phyloP scores from a whole-genome alignment of 1,140 invertebrate genomes.

The Caerostris extrusa region DNA sequence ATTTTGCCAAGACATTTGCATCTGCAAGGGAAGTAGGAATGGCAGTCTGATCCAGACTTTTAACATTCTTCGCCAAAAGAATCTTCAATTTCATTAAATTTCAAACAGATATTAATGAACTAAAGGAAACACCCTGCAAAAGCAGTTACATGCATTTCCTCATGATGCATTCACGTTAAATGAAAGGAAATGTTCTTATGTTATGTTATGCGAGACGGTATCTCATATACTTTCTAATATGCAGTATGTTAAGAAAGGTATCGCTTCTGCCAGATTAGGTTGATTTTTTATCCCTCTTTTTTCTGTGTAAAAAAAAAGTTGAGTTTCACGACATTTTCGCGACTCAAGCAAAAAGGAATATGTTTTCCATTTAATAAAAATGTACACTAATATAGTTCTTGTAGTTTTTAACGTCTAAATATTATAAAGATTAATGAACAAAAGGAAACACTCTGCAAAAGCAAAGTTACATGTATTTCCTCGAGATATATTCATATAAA shows the following conservation, averaged over 20 bases:
- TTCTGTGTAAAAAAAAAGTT: no score
- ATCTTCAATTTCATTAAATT: no score
- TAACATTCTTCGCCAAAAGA: no score
- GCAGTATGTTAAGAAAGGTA: constrained; percentile 57
- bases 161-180: not conserved
- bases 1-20: no score
- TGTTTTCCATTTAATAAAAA: no score
- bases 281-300: constrained; percentile 23
- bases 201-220: not conserved
- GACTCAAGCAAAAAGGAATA: no score
- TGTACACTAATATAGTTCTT: no score
- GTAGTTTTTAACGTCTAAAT: not conserved
- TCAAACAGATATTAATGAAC: not conserved
- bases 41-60: no score
- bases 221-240: constrained; percentile 6
- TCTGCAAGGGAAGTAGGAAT: no score
- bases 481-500: not conserved
- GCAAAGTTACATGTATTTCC: not conserved
- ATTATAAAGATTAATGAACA: not conserved
- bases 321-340: no score
- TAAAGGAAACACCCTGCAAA: not conserved
- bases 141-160: not conserved
- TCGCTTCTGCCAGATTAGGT: constrained; percentile 48
- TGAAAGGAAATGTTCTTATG: constrained; percentile 30
- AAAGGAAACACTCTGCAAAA: not conserved